Percentiles rank a stretch among this genome's conserved stretches.
phyloP scores from a whole-genome alignment of 2,113 vertebrate species.

The Dromas ardeola region DNA sequence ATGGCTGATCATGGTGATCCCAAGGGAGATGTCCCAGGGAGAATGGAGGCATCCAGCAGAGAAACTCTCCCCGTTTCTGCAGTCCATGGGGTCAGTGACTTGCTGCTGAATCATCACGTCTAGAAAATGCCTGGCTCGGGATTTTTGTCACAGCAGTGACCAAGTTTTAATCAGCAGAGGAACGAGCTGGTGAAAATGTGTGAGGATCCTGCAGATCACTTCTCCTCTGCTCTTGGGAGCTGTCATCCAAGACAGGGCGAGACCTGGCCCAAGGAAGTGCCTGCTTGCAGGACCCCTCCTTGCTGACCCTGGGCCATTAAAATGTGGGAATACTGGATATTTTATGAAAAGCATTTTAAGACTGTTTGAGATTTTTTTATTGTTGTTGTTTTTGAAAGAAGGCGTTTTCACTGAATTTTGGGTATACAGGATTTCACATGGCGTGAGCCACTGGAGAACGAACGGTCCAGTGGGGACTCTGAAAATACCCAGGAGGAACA shows the following conservation, averaged over 20 bases:
- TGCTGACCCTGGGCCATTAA: background rate
- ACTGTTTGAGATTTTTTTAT: background rate
- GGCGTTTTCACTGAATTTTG: background rate
- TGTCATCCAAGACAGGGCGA: fast-evolving
- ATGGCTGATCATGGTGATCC: background rate
- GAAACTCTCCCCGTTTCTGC: background rate
- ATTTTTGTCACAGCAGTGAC: background rate
- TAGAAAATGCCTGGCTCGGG: background rate
- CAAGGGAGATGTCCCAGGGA: background rate
- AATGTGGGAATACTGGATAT: fast-evolving
- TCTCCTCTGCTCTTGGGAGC: background rate
- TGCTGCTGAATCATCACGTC: background rate
- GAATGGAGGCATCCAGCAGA: background rate
- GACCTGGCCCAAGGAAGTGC: background rate
- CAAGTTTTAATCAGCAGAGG: background rate
- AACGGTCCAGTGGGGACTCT: background rate
- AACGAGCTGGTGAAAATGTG: background rate
- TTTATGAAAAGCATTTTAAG: background rate
- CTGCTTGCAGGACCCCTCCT: background rate
- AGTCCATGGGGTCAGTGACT: background rate
- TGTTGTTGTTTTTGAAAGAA: background rate
- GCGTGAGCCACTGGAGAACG: background rate
- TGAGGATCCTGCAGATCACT: background rate
- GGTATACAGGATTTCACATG: background rate
- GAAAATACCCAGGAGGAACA: background rate